A percentile compares a stretch with the other conserved stretches of the same genome.
Evolutionary conservation across 1,140 invertebrate genomes (phyloP).

Genomic region (Portunus trituberculatus): DNA sequence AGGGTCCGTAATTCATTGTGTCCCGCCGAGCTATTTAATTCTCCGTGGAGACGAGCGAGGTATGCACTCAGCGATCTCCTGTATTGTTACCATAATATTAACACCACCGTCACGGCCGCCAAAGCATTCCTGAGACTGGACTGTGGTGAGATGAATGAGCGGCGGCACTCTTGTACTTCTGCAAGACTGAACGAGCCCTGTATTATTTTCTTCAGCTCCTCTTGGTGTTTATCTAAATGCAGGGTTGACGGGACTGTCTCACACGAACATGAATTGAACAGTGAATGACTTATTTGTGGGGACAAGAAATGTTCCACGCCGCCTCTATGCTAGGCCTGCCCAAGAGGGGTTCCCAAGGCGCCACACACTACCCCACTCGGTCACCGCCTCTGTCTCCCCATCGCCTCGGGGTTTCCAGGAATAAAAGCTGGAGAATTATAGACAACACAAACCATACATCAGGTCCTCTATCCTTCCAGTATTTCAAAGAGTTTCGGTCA

Average conservation of each 20-base stretch:
- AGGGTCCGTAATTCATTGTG: not conserved
- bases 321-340: too few species aligned
- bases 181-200: not conserved
- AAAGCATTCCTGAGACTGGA: not conserved
- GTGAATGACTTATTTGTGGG: too few species aligned
- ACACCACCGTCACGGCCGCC: not conserved
- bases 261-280: too few species aligned
- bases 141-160: not conserved
- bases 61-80: not conserved
- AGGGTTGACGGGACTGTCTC: too few species aligned
- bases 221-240: too few species aligned
- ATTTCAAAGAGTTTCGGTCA: constrained; percentile 51
- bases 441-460: not conserved
- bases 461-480: not conserved
- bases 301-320: too few species aligned
- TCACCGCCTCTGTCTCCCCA: not conserved
- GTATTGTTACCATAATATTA: not conserved
- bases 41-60: not conserved
- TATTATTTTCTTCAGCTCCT: too few species aligned
- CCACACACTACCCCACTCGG: not conserved
- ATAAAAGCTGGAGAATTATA: constrained; percentile 46
- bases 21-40: not conserved
- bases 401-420: constrained; percentile 28
- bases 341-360: too few species aligned
- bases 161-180: not conserved